These are phyloP conservation scores for Acanthiza pusilla DNA, from an alignment of 2,797 vertebrate species.

Conservation along the genomic window DNA sequence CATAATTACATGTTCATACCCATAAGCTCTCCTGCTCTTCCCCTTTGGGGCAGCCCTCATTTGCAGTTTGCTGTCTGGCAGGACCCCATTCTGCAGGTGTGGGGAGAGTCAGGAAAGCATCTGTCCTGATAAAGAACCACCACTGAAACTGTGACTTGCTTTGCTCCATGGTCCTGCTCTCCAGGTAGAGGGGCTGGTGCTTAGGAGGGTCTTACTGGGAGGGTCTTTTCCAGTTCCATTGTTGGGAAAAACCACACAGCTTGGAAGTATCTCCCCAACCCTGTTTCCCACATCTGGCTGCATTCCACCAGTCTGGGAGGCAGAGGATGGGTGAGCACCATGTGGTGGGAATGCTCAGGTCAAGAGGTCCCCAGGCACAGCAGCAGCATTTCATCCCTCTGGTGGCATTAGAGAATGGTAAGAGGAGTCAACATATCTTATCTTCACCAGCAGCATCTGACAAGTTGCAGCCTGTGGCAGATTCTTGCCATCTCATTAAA, in stretches of 20 bases:
- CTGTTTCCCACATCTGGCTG: not conserved
- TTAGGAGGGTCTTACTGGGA: not conserved
- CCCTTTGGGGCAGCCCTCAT: not conserved
- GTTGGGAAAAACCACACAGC: not conserved
- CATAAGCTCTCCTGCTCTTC: not conserved
- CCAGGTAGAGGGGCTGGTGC: not conserved
- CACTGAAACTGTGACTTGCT: not conserved
- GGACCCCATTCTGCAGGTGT: not conserved
- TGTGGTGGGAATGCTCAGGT: not conserved
- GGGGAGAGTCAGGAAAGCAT: not conserved
- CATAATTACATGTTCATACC: not conserved
- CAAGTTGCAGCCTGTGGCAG: not conserved
- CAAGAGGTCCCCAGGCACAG: not conserved
- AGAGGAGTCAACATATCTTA: not conserved
- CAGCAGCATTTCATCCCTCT: not conserved
- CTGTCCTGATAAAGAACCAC: not conserved
- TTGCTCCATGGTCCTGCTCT: not conserved
- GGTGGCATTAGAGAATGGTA: not conserved
- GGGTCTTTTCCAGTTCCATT: not conserved
- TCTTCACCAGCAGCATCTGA: not conserved
- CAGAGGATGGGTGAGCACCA: not conserved
- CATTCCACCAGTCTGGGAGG: not conserved
- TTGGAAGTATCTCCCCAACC: not conserved
- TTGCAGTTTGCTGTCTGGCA: rapidly evolving
- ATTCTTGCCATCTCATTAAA: not conserved